phyloP scores from a whole-genome alignment of 1,140 invertebrate genomes.

The Atta colombica region DNA sequence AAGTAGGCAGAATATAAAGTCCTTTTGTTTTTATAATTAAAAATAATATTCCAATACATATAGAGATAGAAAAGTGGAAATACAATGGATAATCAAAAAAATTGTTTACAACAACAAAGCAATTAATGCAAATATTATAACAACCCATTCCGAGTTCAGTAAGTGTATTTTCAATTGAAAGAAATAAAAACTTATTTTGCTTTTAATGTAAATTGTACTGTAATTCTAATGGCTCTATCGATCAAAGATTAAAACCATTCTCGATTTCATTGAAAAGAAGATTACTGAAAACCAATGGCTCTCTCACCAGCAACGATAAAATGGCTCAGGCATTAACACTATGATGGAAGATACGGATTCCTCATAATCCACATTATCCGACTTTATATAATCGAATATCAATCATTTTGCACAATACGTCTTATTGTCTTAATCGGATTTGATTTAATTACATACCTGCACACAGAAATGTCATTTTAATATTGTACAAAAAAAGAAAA shows the following conservation, averaged over 20 bases:
- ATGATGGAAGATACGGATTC: conserved; percentile 8
- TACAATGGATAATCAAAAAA: background rate
- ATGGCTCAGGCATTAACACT: background rate
- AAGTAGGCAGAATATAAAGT: background rate
- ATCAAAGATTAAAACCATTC: conserved; percentile 30
- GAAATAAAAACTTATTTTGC: conserved; percentile 5
- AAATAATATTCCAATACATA: background rate
- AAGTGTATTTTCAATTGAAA: background rate
- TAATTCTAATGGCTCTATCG: background rate
- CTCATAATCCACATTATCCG: conserved; percentile 20
- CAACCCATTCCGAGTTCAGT: background rate
- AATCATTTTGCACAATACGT: conserved; percentile 15
- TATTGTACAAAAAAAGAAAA: background rate
- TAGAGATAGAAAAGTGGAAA: background rate
- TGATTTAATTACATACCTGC: background rate
- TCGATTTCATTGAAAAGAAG: conserved; percentile 20
- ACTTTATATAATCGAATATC: conserved; percentile 25
- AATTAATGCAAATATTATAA: background rate
- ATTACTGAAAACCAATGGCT: conserved; percentile 25
- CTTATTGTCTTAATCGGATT: background rate
- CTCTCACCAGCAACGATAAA: background rate
- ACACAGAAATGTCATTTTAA: conserved; percentile 7
- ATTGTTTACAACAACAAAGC: background rate
- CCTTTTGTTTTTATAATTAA: conserved; percentile 13
- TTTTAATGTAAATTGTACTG: conserved; percentile 5